phyloP scores from a whole-genome alignment of 2,797 vertebrate species.

The Nasua narica region DNA sequence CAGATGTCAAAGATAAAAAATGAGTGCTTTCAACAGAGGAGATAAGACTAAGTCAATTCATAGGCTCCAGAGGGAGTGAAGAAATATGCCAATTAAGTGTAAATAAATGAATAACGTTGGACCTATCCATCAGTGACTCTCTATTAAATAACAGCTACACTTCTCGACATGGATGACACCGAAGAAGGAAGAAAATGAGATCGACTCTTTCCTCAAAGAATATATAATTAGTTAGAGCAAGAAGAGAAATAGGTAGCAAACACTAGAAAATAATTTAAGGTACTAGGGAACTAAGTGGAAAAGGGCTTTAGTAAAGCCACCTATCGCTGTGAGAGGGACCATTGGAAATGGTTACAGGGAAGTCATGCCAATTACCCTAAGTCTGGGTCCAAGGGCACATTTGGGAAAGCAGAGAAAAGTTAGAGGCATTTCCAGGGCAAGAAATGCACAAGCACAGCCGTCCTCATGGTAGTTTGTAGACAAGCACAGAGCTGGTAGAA shows the following conservation, averaged over 20 bases:
- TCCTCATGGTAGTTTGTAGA: background rate
- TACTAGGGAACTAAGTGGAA: background rate
- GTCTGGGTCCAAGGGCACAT: background rate
- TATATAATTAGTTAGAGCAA: background rate
- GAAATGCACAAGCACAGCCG: background rate
- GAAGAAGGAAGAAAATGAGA: background rate
- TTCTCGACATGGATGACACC: background rate
- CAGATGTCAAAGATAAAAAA: background rate
- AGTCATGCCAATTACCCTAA: background rate
- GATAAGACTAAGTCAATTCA: background rate
- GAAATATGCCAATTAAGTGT: background rate
- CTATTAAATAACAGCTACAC: background rate
- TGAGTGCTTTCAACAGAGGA: background rate
- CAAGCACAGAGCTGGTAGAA: background rate
- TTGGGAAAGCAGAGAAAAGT: background rate
- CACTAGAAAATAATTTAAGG: background rate
- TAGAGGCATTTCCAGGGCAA: background rate
- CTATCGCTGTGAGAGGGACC: background rate
- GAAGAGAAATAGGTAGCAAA: background rate
- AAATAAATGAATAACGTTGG: background rate
- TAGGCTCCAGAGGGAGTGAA: background rate
- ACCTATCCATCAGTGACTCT: background rate
- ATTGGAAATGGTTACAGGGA: background rate
- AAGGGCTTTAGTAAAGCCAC: background rate
- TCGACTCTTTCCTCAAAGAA: background rate